A percentile compares a stretch with the other conserved stretches of the same genome.
phyloP scores from a whole-genome alignment of 2,797 vertebrate genomes.

The Etheostoma nigrum region DNA sequence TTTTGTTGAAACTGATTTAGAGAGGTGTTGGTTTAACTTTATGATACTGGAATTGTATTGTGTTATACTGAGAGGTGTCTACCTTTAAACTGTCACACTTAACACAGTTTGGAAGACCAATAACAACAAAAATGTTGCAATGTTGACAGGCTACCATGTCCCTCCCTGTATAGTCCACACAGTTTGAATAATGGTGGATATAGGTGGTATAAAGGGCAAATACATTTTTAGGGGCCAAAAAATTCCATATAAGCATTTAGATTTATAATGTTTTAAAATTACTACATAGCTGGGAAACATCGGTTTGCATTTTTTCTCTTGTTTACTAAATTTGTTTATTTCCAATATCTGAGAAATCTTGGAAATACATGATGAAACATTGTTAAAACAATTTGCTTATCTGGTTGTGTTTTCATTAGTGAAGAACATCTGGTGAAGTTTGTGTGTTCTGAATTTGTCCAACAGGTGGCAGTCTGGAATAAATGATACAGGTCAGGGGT shows the following conservation, averaged over 20 bases:
- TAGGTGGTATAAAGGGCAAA: not conserved
- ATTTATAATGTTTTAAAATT: not conserved
- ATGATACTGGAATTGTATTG: too few species aligned
- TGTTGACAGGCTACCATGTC: too few species aligned
- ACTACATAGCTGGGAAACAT: not conserved
- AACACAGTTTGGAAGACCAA: too few species aligned
- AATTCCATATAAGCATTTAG: not conserved
- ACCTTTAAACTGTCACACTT: too few species aligned
- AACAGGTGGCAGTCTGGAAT: slow-evolving; percentile 87
- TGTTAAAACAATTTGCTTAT: not conserved
- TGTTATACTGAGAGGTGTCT: too few species aligned
- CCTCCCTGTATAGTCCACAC: not conserved
- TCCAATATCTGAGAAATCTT: not conserved
- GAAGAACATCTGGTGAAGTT: slow-evolving; percentile 3
- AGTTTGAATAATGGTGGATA: not conserved
- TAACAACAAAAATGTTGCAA: too few species aligned
- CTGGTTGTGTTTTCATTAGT: not conserved
- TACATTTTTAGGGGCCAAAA: not conserved
- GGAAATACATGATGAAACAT: not conserved
- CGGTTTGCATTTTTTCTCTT: not conserved
- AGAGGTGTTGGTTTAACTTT: too few species aligned
- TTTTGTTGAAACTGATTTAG: too few species aligned
- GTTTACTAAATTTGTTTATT: not conserved
- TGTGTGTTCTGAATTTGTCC: slow-evolving; percentile 69
- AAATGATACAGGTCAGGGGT: slow-evolving; percentile 52